These are phyloP conservation scores for Eupsilia transversa DNA, from an alignment of 2,888 invertebrate genomes.

Conservation along the genomic window DNA sequence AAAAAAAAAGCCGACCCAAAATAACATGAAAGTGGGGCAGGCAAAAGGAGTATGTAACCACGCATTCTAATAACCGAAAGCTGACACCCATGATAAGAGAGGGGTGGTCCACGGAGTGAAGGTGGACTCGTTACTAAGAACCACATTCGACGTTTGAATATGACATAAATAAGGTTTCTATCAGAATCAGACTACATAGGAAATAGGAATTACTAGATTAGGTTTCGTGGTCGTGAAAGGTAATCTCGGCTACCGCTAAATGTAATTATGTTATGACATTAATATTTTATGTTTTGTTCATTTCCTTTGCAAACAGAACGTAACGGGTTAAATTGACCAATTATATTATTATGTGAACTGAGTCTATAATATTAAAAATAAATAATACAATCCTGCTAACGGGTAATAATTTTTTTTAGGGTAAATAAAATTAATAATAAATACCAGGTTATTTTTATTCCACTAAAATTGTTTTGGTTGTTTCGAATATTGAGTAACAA, in stretches of 20 bases:
- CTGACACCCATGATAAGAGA: not conserved
- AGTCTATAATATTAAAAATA: conserved; percentile 24
- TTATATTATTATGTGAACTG: not conserved
- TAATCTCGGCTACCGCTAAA: conserved; percentile 53
- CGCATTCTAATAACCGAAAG: not conserved
- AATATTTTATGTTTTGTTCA: conserved; percentile 53
- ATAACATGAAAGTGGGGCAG: not conserved
- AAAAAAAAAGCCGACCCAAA: not conserved
- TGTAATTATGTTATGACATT: conserved; percentile 54
- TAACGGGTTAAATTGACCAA: conserved; percentile 2
- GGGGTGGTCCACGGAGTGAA: not conserved
- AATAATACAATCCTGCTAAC: not conserved
- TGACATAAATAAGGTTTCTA: conserved; percentile 44
- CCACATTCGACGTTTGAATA: conserved; percentile 16
- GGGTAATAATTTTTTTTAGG: no score
- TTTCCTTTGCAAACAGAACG: conserved; percentile 49
- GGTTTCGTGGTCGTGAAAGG: conserved; percentile 60
- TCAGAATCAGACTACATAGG: conserved; percentile 43
- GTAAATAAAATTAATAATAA: no score
- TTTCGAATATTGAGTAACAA: not conserved
- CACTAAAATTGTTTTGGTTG: not conserved
- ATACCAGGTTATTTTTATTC: no score
- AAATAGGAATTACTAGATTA: conserved; percentile 56
- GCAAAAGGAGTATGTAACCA: not conserved
- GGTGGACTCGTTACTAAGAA: not conserved